Evolutionary conservation across 2,888 invertebrate genomes (phyloP).

Genomic region (Helleia helle): DNA sequence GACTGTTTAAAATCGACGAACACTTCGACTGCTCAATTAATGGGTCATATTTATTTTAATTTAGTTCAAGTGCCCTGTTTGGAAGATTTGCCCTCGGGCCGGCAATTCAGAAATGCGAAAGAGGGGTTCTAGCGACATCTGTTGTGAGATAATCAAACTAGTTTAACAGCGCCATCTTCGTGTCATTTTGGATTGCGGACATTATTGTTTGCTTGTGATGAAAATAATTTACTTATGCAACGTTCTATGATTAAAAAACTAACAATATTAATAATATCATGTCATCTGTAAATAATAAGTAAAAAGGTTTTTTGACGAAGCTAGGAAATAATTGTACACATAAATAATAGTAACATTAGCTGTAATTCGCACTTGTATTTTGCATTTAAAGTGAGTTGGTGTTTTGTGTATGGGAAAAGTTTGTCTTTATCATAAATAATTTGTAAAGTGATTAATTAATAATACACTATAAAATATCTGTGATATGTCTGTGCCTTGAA

Average conservation of each 20-base stretch:
- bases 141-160: slow-evolving; percentile 33
- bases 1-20: slow-evolving; percentile 84
- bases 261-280: not conserved
- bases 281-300: not conserved
- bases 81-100: slow-evolving; percentile 65
- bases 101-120: slow-evolving; percentile 64
- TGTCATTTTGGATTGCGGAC: slow-evolving; percentile 21
- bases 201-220: not conserved
- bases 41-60: slow-evolving; percentile 92
- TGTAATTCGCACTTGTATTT: slow-evolving; percentile 34
- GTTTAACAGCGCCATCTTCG: slow-evolving; percentile 50
- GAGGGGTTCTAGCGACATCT: slow-evolving; percentile 61
- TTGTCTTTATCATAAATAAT: slow-evolving; percentile 26
- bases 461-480: slow-evolving; percentile 48
- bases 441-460: slow-evolving; percentile 24
- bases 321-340: not conserved
- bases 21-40: slow-evolving; percentile 81
- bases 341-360: not conserved
- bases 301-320: not conserved
- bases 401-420: slow-evolving; percentile 13
- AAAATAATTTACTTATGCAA: too few relatives aligned
- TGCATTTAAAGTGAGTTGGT: slow-evolving; percentile 23
- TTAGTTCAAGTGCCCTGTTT: slow-evolving; percentile 84
- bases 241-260: too few relatives aligned
- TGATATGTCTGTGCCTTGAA: slow-evolving; percentile 70